Evolutionary conservation across 2,888 invertebrate genomes (phyloP).

Genomic region (Trissoscelio sp.): DNA sequence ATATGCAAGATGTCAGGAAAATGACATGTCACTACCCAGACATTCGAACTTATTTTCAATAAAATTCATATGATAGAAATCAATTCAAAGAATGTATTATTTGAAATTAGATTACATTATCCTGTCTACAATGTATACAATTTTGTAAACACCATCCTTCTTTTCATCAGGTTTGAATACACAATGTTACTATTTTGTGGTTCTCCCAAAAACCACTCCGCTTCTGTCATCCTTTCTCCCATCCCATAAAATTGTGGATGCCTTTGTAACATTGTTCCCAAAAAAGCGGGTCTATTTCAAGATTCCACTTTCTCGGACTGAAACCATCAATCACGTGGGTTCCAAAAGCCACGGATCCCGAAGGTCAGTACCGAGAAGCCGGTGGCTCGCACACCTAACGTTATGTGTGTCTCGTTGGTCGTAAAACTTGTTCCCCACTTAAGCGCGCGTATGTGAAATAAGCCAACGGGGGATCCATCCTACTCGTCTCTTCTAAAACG

Average conservation of each 20-base stretch:
- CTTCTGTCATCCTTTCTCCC: not conserved
- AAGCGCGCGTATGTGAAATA: constrained; percentile 43
- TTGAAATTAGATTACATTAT: no score
- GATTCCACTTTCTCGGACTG: constrained; percentile 14
- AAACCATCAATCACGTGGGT: constrained; percentile 36
- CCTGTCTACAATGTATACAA: no score
- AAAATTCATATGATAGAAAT: no score
- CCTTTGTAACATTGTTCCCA: not conserved
- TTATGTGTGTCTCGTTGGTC: constrained; percentile 24
- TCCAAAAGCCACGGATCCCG: constrained; percentile 19
- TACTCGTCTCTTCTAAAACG: constrained; percentile 35
- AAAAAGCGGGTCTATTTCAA: constrained; percentile 10
- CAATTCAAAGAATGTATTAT: no score
- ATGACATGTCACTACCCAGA: no score
- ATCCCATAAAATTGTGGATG: not conserved
- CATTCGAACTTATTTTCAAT: no score
- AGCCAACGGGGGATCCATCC: constrained; percentile 34
- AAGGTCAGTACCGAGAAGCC: constrained; percentile 39
- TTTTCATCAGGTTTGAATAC: no score
- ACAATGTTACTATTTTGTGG: no score
- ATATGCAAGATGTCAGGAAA: no score
- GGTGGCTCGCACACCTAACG: constrained; percentile 22
- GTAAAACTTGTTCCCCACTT: constrained; percentile 52
- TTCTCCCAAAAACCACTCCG: not conserved
- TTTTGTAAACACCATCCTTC: no score